Evolutionary conservation across 1,140 invertebrate species (phyloP), one percentile per base, ranked within the genome.

Genomic region (Pogonomyrmex barbatus): DNA sequence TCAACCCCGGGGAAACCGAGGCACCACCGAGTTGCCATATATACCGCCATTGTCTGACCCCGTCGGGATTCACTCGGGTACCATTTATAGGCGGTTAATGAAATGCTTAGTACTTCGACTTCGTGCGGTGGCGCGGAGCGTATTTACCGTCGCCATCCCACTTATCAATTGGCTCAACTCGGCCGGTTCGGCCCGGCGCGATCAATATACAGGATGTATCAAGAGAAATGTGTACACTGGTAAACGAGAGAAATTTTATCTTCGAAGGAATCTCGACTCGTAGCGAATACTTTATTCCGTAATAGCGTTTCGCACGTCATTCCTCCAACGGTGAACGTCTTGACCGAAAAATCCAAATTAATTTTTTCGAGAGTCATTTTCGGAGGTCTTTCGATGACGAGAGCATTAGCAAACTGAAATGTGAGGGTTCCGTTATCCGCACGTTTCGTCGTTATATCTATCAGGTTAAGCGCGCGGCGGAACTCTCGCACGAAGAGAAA

Each of bases 81-180:
- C 60, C 84, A 86, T 85, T 85, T 85, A 68, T 86, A 86, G 63
- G 42, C 52, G 75, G 84, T 75, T 87, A 86, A 88, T 88, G 76
- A 81, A 81, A 86, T 54, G 75, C 76, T 75, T 82, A 70, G 52
- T 60, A 81, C 67, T 47, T 76, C 39, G 82, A 76, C 75, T 86
- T 79, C 17, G 50, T 70, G 24, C 52, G 60, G 47, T 78, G 24
- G 45, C 62, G 30, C 54, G 81, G 36, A 65, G 58, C 73, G 56
- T 77, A 77, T 76, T 77, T 84, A 76, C 45, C 71, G 52, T 84
- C 82, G 58, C 60, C 45, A 56, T 77, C n/a, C 36, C 60, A 65
- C 73, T 85, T 77, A 85, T 85, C 58, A 77, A 85, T 77, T 77
- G 60, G 62, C 58, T 85, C 17, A 58, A 68, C 71, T 75, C 45